These are phyloP conservation scores for Penelope pileata DNA, from an alignment of 2,113 vertebrate genomes.

Conservation along the genomic window DNA sequence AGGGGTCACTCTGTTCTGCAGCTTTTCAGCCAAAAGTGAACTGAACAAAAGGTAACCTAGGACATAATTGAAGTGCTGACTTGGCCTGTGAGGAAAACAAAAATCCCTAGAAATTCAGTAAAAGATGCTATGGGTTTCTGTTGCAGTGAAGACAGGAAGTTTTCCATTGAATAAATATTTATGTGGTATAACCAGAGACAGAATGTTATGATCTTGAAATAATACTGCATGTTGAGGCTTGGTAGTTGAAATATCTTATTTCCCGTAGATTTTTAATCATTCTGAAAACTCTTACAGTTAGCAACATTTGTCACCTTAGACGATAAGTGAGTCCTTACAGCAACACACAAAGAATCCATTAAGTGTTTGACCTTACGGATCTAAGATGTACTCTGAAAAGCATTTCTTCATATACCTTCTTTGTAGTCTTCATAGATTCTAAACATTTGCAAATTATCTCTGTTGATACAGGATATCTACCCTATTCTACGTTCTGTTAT, in stretches of 20 bases:
- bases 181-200: not conserved
- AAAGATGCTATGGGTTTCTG: not conserved
- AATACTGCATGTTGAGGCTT: not conserved
- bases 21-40: not conserved
- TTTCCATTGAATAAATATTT: not conserved
- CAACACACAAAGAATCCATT: not conserved
- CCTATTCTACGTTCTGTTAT: not conserved
- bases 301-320: not conserved
- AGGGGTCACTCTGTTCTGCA: not conserved
- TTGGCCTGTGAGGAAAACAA: not conserved
- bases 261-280: not conserved
- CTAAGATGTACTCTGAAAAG: not conserved
- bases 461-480: not conserved
- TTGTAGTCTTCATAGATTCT: not conserved
- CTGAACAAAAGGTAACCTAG: not conserved
- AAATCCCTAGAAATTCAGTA: not conserved
- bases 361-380: not conserved
- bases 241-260: not conserved
- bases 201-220: not conserved
- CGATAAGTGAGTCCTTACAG: not conserved
- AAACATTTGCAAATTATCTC: not conserved
- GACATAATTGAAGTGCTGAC: not conserved
- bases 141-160: not conserved
- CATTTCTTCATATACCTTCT: not conserved
- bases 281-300: not conserved